Percentiles rank a stretch among this genome's conserved stretches.
These are phyloP conservation scores for Icerya purchasi DNA, from an alignment of 2,888 invertebrate species.

Conservation along the genomic window DNA sequence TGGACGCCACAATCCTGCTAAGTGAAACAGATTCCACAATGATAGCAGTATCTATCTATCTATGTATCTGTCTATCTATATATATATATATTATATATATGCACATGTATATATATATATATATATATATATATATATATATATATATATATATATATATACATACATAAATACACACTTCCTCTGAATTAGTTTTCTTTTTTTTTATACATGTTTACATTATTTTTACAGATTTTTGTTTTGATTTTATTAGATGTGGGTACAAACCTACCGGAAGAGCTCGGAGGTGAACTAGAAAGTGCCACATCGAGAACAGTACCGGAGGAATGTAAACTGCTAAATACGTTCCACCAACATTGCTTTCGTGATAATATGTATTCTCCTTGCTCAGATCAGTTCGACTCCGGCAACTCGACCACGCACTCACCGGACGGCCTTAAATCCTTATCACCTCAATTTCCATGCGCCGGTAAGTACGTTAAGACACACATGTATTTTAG, in stretches of 20 bases:
- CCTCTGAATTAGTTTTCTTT: no score
- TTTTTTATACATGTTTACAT: no score
- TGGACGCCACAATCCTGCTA: no score
- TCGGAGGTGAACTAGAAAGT: not conserved
- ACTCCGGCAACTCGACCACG: slow-evolving; percentile 78
- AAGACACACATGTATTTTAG: no score
- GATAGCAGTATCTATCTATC: no score
- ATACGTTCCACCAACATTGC: slow-evolving; percentile 26
- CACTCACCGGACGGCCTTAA: slow-evolving; percentile 79
- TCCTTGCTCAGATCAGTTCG: slow-evolving; percentile 44
- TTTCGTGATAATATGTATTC: slow-evolving; percentile 60
- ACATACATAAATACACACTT: not conserved
- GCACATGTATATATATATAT: not conserved
- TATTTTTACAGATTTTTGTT: no score
- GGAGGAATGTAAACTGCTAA: not conserved
- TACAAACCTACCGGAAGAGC: not conserved
- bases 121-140: not conserved
- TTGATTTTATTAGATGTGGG: not conserved
- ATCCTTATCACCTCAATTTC: slow-evolving; percentile 50
- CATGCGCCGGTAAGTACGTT: no score
- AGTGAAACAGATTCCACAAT: no score
- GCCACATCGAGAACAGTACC: not conserved
- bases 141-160: not conserved
- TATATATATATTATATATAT: not conserved
- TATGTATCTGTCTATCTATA: no score